A percentile compares a stretch with the other conserved stretches of the same genome.
Conservation (phyloP, 2,797 vertebrate species). For the Phoeniculus purpureus region DNA sequence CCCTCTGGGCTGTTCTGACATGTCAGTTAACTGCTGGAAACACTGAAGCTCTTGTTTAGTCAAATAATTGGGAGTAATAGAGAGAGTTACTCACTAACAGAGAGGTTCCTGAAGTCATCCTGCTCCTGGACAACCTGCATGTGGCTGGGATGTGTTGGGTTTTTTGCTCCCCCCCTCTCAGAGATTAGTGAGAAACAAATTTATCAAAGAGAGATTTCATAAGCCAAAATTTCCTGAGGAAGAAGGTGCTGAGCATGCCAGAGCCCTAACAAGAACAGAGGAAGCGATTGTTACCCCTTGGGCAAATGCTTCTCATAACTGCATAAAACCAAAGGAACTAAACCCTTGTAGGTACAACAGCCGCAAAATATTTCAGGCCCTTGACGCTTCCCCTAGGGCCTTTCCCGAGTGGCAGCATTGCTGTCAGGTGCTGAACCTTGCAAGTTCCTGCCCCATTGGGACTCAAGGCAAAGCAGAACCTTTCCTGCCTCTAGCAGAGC, state of each 20-base stretch:
- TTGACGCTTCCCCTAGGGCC: background rate
- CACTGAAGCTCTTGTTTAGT: background rate
- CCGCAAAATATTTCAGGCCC: background rate
- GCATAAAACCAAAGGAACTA: background rate
- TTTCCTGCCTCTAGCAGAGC: background rate
- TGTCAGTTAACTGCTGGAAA: background rate
- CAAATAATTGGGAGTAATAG: background rate
- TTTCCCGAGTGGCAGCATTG: background rate
- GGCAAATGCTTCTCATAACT: background rate
- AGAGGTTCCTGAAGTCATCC: conserved; percentile 5
- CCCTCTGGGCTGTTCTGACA: background rate
- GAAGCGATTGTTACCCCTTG: background rate
- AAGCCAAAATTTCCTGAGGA: background rate
- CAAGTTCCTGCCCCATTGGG: background rate
- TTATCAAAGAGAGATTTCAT: background rate
- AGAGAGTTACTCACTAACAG: background rate
- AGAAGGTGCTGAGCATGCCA: background rate
- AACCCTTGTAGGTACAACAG: background rate
- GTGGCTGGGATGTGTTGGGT: background rate
- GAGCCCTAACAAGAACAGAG: background rate
- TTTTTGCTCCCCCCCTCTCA: background rate
- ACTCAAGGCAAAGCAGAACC: background rate
- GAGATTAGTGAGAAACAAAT: background rate
- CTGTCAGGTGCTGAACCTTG: background rate
- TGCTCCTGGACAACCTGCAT: background rate